Base-by-base conservation (phyloP, 2,113 vertebrate species). In the Nanorana parkeri region DNA sequence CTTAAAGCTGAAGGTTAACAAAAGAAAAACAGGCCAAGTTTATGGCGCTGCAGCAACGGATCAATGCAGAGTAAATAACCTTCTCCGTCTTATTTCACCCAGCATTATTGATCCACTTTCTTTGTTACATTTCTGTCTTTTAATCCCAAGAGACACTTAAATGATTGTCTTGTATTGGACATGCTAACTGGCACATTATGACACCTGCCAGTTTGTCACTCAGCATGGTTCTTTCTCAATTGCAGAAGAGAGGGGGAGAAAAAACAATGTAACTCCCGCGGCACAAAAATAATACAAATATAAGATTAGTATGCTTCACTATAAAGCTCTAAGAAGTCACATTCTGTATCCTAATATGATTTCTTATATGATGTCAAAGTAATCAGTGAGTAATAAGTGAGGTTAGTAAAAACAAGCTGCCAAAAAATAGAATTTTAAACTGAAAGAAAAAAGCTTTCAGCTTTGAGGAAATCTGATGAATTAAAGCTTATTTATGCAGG, bases 11-110 rank as follows among this genome's bases (percentile, higher is more conserved):
- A 96, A 98, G 97, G 97, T 98, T 99, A 99, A 99, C 97, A 97
- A 97, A 98, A 99, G 96, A 97, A 95, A 97, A 96, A 95, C 95
- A 96, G 96, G 94, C 90, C 92, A 91, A 94, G 93, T 95, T 95
- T 97, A 94, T 90, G 92, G 86, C 88, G 91, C 87, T 85, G 94
- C 91, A 92, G 95, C 95, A 94, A 92, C 90, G 85, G 97, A 99
- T 99, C 97, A 98, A 99, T 99, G 97, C 94, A 92, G 96, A 98
- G 95, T 98, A 98, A 98, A 99, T 99, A 99, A 98, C 97, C 96
- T 98, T 97, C 96, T 96, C 96, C 95, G 94, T 96, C 95, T 98
- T 99, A 98, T 98, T 99, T 98, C 96, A 93, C 95, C 95, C 94
- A 96, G 96, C 95, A 88, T 92, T 98, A 98, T 99, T 93, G 97